Percentiles rank a stretch among this genome's conserved stretches.
Conservation (phyloP, 2,888 invertebrate species). For the Ischnus inquisitorius region DNA sequence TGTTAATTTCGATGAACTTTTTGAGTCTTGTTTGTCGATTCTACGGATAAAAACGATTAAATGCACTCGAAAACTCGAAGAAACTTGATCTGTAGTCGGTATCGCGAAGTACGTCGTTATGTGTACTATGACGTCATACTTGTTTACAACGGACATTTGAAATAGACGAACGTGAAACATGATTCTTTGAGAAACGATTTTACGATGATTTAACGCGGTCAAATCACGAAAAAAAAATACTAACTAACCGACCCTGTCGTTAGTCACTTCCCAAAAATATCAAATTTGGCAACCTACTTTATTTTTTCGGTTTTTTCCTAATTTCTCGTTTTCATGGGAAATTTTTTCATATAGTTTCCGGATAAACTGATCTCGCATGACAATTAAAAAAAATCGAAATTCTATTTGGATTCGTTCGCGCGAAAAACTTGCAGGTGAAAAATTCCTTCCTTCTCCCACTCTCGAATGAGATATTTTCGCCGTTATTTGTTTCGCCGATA, state of each 20-base stretch:
- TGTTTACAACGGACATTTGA: conserved; percentile 17
- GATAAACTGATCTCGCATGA: not conserved
- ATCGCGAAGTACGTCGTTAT: not conserved
- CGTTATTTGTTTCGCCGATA: not conserved
- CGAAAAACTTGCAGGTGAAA: not conserved
- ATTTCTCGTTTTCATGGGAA: not conserved
- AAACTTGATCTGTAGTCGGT: not conserved
- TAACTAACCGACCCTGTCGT: not conserved
- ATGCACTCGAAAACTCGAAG: not conserved
- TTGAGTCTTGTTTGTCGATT: not conserved
- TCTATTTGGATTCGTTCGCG: not conserved
- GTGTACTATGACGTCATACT: conserved; percentile 5
- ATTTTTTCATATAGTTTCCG: not conserved
- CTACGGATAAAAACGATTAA: not conserved
- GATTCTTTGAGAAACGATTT: not conserved
- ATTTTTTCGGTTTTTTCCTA: not conserved
- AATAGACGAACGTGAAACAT: conserved; percentile 11
- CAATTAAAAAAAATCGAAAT: not conserved
- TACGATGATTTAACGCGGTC: conserved; percentile 4
- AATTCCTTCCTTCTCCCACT: not conserved
- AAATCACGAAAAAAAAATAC: not conserved
- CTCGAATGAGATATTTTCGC: not conserved
- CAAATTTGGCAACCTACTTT: not conserved
- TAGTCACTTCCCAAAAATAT: not conserved
- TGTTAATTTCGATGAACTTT: not conserved